Base-by-base conservation (phyloP, 2,888 invertebrate species). In the Teleiodes luculella region DNA sequence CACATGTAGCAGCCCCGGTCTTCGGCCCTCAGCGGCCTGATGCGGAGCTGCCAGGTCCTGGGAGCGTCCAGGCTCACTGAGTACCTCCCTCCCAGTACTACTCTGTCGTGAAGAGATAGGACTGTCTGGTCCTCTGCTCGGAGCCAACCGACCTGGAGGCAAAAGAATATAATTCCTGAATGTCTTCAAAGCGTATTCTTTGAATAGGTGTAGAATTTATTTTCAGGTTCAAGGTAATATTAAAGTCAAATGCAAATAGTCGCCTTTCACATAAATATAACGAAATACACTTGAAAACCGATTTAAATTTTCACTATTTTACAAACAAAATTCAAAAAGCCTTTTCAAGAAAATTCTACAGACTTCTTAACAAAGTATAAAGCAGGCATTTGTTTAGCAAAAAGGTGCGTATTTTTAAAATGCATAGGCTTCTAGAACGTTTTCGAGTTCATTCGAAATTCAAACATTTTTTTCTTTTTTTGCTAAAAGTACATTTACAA, bases 1-100 rank as follows among this genome's bases (percentile, higher is more conserved):
- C 95, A 95, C 93, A 95, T 94, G 83, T 95, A 95, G 76, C 95
- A 95, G 56, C 94, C 95, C 53, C 93, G 91, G 80, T 95, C 95
- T 35, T 92, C 90, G 76, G 94, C 94, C 68, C 93, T 92, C 63
- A 95, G 89, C 70, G 94, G 94, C 58, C 93, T 91, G 69, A 95
- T 94, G 77, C 94, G 93, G 56, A 95, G 90, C 74, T 93, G 93
- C 95, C 95, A 95, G 65, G 94, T 95, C 67, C 93, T 91, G 66
- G 93, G 91, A 62, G 93, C 92, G 80, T 95, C 95, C 76, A 94
- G 93, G 64, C 92, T 92, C 50, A 95, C 94, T 70, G 93, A 91
- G 70, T 96, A 94, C 54, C 95, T 91, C 24, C 93, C 92, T 78
- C 95, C 95, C 79, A 95, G 95, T 10, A 96, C 95, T 45, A 95